Conservation (phyloP, 2,888 invertebrate genomes). For the Oeneis ivallda region DNA sequence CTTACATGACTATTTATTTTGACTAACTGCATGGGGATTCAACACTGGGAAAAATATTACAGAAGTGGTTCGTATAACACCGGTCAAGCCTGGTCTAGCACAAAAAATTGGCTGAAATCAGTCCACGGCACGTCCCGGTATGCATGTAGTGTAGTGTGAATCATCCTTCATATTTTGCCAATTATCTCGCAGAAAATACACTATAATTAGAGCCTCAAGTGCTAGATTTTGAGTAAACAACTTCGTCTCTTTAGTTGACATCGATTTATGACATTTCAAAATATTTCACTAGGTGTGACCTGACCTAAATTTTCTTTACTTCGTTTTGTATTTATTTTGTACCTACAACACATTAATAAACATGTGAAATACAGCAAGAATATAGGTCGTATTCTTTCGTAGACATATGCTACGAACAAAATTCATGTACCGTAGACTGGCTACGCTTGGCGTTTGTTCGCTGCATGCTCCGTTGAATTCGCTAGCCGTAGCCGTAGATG, state of each 20-base stretch:
- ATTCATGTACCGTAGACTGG: too few species aligned
- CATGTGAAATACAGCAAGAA: too few species aligned
- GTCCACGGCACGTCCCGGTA: neutral
- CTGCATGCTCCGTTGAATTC: too few species aligned
- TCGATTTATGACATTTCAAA: neutral
- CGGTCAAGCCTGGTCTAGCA: too few species aligned
- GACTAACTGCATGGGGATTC: too few species aligned
- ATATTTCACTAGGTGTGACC: too few species aligned
- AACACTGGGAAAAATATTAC: too few species aligned
- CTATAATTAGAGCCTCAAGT: neutral
- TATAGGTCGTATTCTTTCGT: too few species aligned
- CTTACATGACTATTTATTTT: too few species aligned
- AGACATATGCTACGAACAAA: too few species aligned
- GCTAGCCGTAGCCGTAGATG: neutral
- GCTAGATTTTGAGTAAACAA: conserved; percentile 1
- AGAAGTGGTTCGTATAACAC: too few species aligned
- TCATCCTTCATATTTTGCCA: neutral
- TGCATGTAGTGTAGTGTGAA: neutral
- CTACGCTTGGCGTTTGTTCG: too few species aligned
- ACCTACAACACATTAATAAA: neutral
- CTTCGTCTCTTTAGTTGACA: neutral
- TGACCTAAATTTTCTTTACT: neutral
- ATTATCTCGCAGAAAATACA: neutral
- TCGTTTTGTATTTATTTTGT: neutral
- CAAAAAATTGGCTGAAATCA: neutral